These are phyloP conservation scores for Cotesia congregata DNA, from an alignment of 2,888 invertebrate genomes.

Conservation along the genomic window DNA sequence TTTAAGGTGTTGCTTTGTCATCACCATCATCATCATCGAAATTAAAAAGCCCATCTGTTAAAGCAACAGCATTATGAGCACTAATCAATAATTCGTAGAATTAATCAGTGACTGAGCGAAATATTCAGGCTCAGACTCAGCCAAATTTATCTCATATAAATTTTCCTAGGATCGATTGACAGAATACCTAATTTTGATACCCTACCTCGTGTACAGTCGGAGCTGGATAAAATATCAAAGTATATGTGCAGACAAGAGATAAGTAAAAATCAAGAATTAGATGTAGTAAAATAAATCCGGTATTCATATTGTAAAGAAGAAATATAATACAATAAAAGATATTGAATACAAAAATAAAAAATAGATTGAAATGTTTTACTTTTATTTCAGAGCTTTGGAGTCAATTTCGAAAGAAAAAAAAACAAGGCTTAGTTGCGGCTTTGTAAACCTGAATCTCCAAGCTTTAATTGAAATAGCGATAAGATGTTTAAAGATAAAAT, in stretches of 20 bases:
- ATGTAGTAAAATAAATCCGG: neutral
- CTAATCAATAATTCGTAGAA: neutral
- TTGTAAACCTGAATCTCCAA: neutral
- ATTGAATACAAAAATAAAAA: neutral
- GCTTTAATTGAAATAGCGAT: neutral
- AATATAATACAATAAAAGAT: neutral
- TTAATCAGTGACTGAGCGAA: neutral
- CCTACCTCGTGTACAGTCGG: neutral
- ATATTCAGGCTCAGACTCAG: neutral
- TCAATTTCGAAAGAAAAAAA: constrained; percentile 10
- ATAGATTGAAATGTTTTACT: neutral
- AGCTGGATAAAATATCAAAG: neutral
- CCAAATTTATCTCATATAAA: constrained; percentile 2
- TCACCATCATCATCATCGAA: too few relatives aligned
- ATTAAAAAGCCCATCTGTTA: too few relatives aligned
- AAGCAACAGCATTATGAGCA: neutral
- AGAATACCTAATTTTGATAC: neutral
- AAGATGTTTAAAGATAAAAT: neutral
- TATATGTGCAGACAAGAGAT: neutral
- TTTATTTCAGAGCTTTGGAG: neutral
- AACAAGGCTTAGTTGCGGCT: neutral
- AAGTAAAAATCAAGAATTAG: neutral
- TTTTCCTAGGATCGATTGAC: neutral
- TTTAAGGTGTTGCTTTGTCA: too few relatives aligned
- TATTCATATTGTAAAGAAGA: neutral